Base-by-base conservation (phyloP, 2,113 vertebrate species). In the Channa maculata region DNA sequence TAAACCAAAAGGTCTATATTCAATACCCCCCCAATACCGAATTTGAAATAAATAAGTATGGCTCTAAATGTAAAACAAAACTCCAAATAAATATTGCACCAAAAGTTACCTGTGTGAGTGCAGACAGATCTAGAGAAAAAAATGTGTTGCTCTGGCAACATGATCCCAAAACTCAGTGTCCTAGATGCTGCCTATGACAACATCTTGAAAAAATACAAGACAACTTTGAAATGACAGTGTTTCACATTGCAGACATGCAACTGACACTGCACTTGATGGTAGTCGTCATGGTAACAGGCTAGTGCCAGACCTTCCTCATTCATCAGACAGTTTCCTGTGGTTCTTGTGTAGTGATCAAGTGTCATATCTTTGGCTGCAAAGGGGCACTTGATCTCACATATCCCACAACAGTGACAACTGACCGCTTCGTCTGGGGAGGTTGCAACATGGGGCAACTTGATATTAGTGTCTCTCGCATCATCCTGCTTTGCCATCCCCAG, bases 231-330 rank as follows among this genome's bases (percentile, higher is more conserved):
- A 39, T 67, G 58, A 51, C 59, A 78, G 67, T 38, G 15, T 77
- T 82, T 74, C 71, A 66, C 37, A 73, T 70, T 44, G 52, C 49
- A 77, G 48, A 75, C 51, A 39, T 65, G 48, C 58, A 64, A 63
- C 54, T 87, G 66, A 78, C 55, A 53, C 50, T 48, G n/a, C 50
- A 7, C 73, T 79, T 80, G 52, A 82, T 73, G 57, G 48, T 34
- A 33, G 83, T 89, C 38, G 76, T 82, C 76, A 86, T 84, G 52
- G 81, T 71, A 82, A 88, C 69, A 6, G 68, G 24, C 44, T 44
- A 77, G 34, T 41, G 54, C 15, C 48, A 74, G 77, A 73, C 71
- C 41, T 76, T 71, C 0, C 24, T 70, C 68, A 68, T 74, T 84
- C 72, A 69, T 65, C 67, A 71, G 69, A 65, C 58, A 46, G 37